A percentile compares a stretch with the other conserved stretches of the same genome.
Evolutionary conservation across 2,888 invertebrate genomes (phyloP).

Genomic region (Phania funesta): DNA sequence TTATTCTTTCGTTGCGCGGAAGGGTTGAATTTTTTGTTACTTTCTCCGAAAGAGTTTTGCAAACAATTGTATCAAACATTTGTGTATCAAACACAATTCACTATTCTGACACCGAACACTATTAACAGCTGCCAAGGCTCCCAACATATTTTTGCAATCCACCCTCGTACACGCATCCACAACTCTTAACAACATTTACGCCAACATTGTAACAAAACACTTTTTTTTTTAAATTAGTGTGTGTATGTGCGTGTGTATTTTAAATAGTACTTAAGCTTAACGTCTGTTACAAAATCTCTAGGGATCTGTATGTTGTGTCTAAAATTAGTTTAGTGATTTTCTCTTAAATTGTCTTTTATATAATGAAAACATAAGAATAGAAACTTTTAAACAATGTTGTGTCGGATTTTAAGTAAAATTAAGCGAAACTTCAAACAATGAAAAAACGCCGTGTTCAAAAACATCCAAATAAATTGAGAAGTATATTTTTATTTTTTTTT

Average conservation of each 20-base stretch:
- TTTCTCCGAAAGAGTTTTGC: too few relatives aligned
- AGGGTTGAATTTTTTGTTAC: too few relatives aligned
- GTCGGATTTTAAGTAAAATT: not conserved
- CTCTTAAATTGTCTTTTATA: not conserved
- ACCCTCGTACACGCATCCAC: not conserved
- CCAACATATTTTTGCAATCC: too few relatives aligned
- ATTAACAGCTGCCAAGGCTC: too few relatives aligned
- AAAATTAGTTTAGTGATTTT: slow-evolving; percentile 40
- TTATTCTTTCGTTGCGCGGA: too few relatives aligned
- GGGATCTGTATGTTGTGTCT: slow-evolving; percentile 34
- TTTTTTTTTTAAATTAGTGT: not conserved
- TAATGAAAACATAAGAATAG: not conserved
- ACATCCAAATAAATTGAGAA: too few relatives aligned
- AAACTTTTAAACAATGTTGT: slow-evolving; percentile 28
- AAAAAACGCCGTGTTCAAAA: too few relatives aligned
- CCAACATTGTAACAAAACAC: slow-evolving; percentile 2
- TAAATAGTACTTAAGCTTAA: slow-evolving; percentile 32
- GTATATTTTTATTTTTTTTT: not conserved
- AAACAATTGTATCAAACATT: too few relatives aligned
- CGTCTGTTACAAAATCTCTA: slow-evolving; percentile 32
- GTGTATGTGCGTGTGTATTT: not conserved
- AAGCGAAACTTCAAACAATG: not conserved
- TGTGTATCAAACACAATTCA: too few relatives aligned
- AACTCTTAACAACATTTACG: not conserved
- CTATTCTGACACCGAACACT: too few relatives aligned